Evolutionary conservation across 2,888 invertebrate genomes (phyloP).

Genomic region (Polydrusus pterygomalis): DNA sequence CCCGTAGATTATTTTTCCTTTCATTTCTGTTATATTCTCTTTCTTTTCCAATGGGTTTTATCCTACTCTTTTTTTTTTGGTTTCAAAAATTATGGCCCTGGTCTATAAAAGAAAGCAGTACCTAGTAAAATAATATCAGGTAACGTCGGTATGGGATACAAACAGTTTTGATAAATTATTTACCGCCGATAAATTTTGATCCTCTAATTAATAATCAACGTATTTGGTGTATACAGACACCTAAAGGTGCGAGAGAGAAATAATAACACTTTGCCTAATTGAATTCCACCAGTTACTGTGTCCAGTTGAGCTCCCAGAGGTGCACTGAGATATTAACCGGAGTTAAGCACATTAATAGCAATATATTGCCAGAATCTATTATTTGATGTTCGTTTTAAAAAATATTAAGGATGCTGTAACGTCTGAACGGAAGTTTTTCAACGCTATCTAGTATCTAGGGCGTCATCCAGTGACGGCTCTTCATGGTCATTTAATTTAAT

Average conservation of each 20-base stretch:
- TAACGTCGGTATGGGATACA: too few relatives aligned
- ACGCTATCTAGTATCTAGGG: background rate
- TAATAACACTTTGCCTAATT: conserved; percentile 32
- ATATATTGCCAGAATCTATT: too few relatives aligned
- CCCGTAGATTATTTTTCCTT: too few relatives aligned
- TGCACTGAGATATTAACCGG: conserved; percentile 12
- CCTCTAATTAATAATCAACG: conserved; percentile 5
- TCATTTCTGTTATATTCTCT: too few relatives aligned
- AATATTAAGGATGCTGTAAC: background rate
- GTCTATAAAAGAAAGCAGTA: too few relatives aligned
- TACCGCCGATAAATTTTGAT: background rate
- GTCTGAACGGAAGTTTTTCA: background rate
- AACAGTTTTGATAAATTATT: background rate
- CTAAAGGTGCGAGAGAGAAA: conserved; percentile 20
- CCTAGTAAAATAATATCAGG: too few relatives aligned
- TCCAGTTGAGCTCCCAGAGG: conserved; percentile 18
- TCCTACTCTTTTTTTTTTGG: too few relatives aligned
- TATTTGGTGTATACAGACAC: background rate
- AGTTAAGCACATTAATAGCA: conserved; percentile 28
- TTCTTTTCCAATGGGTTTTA: too few relatives aligned
- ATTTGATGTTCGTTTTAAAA: too few relatives aligned
- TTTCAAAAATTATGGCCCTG: too few relatives aligned
- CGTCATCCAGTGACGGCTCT: too few relatives aligned
- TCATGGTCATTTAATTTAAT: too few relatives aligned
- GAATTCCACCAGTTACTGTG: conserved; percentile 36